Percentiles rank a stretch among this genome's conserved stretches.
Evolutionary conservation across 2,888 invertebrate species (phyloP).

Genomic region (Perizoma affinitatum): DNA sequence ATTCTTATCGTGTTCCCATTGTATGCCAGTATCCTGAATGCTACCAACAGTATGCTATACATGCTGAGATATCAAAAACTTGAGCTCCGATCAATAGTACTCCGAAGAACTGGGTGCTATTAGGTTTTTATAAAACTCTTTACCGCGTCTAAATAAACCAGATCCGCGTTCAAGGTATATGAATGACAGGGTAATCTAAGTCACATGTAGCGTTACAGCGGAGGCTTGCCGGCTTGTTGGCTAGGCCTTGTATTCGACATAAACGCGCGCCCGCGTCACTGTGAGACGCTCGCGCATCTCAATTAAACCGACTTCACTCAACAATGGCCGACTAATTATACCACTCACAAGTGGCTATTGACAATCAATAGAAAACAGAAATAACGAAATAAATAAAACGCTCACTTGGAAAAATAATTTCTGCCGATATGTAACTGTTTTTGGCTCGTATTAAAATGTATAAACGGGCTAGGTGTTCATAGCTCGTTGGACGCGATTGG

Average conservation of each 20-base stretch:
- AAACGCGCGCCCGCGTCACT: conserved; percentile 64
- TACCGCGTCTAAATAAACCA: conserved; percentile 22
- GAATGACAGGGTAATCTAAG: conserved; percentile 39
- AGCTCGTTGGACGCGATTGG: conserved; percentile 65
- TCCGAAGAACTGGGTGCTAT: conserved; percentile 1
- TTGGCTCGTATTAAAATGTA: conserved; percentile 39
- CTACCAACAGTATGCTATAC: conserved; percentile 31
- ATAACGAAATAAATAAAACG: conserved; percentile 9
- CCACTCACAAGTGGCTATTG: conserved; percentile 56
- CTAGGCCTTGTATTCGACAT: conserved; percentile 67
- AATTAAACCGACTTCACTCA: conserved; percentile 59
- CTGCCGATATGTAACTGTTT: conserved; percentile 16
- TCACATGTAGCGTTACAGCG: conserved; percentile 32
- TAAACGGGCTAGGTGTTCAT: conserved; percentile 42
- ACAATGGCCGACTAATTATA: conserved; percentile 72
- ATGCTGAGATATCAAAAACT: conserved; percentile 4
- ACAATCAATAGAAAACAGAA: conserved; percentile 41
- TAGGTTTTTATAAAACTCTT: conserved; percentile 3
- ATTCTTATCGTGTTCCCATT: conserved; percentile 54
- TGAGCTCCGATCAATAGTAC: background rate
- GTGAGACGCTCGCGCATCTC: conserved; percentile 65
- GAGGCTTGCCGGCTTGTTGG: conserved; percentile 38
- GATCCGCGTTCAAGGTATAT: conserved; percentile 33
- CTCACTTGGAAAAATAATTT: conserved; percentile 21
- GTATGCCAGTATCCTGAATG: conserved; percentile 40